Percentiles rank a stretch among this genome's conserved stretches.
Conservation (phyloP, 2,797 vertebrate species). For the Columba guinea region DNA sequence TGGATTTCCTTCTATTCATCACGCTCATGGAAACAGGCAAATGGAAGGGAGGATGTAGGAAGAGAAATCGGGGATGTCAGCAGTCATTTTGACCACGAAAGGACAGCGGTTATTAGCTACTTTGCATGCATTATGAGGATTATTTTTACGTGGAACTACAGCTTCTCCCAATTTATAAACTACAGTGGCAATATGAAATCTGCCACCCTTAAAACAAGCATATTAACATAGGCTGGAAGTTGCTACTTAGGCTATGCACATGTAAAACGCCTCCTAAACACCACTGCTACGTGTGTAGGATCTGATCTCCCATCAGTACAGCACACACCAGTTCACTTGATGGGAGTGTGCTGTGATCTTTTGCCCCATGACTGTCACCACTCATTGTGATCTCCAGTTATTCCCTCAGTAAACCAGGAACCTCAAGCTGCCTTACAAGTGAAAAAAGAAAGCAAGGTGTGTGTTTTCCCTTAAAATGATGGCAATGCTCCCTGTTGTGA, state of each 20-base stretch:
- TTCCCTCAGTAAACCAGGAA: background rate
- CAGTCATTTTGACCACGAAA: background rate
- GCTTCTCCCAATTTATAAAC: background rate
- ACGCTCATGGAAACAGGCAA: background rate
- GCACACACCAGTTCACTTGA: background rate
- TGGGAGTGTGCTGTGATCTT: background rate
- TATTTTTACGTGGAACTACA: background rate
- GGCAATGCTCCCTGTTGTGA: background rate
- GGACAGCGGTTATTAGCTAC: background rate
- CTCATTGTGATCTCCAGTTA: background rate
- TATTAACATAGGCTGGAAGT: background rate
- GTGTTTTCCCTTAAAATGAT: background rate
- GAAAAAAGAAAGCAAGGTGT: background rate
- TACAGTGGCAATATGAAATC: background rate
- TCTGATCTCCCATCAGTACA: background rate
- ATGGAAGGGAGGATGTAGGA: constrained; percentile 21
- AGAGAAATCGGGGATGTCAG: background rate
- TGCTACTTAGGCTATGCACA: background rate
- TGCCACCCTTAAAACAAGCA: background rate
- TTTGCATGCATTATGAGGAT: background rate
- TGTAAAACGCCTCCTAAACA: background rate
- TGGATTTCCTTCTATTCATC: constrained; percentile 47
- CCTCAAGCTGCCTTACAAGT: background rate
- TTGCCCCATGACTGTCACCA: background rate
- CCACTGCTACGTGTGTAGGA: background rate